Evolutionary conservation across 2,113 vertebrate species (phyloP).

Genomic region (Nyctereutes procyonoides): DNA sequence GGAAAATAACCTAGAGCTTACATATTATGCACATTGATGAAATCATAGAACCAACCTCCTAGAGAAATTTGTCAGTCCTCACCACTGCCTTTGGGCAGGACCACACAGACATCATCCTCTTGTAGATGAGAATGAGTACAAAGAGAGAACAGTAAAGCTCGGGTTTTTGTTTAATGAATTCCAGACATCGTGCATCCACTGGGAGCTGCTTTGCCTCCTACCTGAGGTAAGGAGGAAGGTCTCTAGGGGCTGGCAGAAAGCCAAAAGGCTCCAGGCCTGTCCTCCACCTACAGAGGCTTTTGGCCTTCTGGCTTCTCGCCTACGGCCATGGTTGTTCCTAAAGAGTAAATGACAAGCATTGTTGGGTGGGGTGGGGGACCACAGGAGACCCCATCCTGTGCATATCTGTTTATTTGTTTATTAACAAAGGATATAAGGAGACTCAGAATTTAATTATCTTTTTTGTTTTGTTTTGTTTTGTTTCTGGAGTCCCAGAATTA

Average conservation of each 20-base stretch:
- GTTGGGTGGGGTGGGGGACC: rapidly evolving
- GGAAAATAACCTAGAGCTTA: background rate
- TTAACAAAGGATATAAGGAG: background rate
- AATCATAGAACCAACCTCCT: background rate
- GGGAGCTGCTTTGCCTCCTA: background rate
- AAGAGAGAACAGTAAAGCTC: background rate
- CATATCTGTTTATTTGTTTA: background rate
- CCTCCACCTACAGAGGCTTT: too few relatives aligned
- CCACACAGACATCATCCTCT: slow-evolving; percentile 20
- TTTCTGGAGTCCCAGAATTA: background rate
- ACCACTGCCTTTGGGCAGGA: slow-evolving; percentile 12
- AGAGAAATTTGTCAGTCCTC: background rate
- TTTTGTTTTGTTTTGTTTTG: background rate
- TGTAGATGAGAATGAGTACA: background rate
- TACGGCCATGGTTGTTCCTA: background rate
- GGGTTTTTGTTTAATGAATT: background rate
- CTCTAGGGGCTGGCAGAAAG: background rate
- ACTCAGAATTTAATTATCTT: background rate
- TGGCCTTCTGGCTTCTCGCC: background rate
- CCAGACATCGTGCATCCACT: background rate
- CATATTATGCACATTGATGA: background rate
- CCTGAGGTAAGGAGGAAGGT: background rate
- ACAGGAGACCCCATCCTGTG: background rate
- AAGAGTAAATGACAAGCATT: background rate
- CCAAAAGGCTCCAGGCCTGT: background rate